Conservation (phyloP, 1,140 invertebrate species). For the Ips nitidus region DNA sequence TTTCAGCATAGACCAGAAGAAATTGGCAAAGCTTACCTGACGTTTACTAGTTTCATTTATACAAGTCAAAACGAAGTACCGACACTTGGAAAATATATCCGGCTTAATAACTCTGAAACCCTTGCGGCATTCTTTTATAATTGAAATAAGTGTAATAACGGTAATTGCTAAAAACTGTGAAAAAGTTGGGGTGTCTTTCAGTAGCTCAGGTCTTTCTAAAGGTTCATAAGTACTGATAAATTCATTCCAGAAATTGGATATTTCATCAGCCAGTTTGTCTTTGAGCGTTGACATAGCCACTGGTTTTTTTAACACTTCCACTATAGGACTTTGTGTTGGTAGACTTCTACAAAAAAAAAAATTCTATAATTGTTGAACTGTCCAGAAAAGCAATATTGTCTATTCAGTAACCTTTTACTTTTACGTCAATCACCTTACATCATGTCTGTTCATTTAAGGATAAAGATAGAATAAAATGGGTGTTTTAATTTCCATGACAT, state of each 20-base stretch:
- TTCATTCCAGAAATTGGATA: constrained; percentile 77
- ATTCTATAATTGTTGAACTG: not conserved
- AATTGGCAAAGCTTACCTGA: constrained; percentile 53
- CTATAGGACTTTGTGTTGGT: constrained; percentile 55
- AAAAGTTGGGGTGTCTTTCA: constrained; percentile 62
- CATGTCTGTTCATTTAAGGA: no score
- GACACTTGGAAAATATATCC: constrained; percentile 44
- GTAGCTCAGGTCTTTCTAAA: constrained; percentile 65
- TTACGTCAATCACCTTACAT: no score
- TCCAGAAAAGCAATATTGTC: not conserved
- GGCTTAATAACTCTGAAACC: constrained; percentile 46
- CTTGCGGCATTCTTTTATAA: constrained; percentile 60
- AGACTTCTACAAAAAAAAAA: constrained; percentile 29
- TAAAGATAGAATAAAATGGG: no score
- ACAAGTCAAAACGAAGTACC: constrained; percentile 50
- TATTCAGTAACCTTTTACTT: no score
- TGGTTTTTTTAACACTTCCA: constrained; percentile 61
- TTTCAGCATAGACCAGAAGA: constrained; percentile 49
- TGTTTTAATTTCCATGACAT: no score
- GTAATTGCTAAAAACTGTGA: constrained; percentile 62
- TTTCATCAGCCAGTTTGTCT: constrained; percentile 65
- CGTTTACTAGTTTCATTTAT: constrained; percentile 53
- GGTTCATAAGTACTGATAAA: constrained; percentile 78
- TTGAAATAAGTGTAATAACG: constrained; percentile 61
- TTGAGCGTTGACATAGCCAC: constrained; percentile 66